phyloP scores from a whole-genome alignment of 1,140 invertebrate genomes.

The Sycobia sp. region DNA sequence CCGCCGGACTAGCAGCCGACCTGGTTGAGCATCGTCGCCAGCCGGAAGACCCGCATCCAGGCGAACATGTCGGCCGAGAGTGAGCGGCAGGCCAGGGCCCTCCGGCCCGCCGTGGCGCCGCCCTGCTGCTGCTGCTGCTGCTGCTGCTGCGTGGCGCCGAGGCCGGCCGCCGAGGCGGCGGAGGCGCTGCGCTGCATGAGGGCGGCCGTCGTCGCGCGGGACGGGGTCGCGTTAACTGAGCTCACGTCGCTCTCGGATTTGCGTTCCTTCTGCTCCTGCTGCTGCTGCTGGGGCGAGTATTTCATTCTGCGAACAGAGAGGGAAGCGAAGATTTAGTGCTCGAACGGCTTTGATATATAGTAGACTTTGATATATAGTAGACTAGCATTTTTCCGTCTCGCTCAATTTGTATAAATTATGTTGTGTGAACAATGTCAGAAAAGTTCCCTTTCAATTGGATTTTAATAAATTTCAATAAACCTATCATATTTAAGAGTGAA shows the following conservation, averaged over 20 bases:
- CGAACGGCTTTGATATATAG: no score
- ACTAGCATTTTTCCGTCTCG: no score
- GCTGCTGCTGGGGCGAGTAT: slow-evolving; percentile 58
- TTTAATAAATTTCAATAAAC: no score
- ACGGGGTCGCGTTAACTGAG: slow-evolving; percentile 48
- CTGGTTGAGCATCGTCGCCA: slow-evolving; percentile 54
- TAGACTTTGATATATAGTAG: no score
- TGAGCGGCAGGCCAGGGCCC: slow-evolving; percentile 37
- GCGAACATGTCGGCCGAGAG: slow-evolving; percentile 53
- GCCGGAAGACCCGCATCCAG: slow-evolving; percentile 58
- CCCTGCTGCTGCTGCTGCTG: no score
- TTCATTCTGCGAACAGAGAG: slow-evolving; percentile 49
- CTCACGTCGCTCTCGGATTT: slow-evolving; percentile 56
- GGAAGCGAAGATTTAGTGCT: no score
- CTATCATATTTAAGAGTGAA: no score
- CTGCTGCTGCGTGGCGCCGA: no score
- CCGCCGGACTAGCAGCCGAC: slow-evolving; percentile 49
- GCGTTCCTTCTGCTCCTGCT: slow-evolving; percentile 54
- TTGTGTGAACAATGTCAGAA: no score
- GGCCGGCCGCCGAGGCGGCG: slow-evolving; percentile 31
- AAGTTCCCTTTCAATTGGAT: no score
- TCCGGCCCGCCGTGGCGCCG: slow-evolving; percentile 35
- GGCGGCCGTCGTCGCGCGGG: slow-evolving; percentile 27
- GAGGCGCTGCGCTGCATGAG: slow-evolving; percentile 36
- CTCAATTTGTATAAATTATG: no score